These are phyloP conservation scores for Cataglyphis altisquamis DNA, from an alignment of 2,888 invertebrate genomes.

Conservation along the genomic window DNA sequence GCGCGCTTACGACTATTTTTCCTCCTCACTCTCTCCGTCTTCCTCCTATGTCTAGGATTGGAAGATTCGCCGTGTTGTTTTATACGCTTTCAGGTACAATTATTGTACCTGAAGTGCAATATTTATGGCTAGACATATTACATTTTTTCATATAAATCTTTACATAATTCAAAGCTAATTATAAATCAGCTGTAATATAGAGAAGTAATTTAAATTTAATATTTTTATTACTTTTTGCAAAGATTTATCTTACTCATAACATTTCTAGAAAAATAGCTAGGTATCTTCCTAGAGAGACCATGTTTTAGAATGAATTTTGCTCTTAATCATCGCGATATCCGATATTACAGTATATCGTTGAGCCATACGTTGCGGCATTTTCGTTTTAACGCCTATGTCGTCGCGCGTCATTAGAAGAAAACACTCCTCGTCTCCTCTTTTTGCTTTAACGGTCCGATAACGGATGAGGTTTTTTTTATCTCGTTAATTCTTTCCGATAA, in stretches of 20 bases:
- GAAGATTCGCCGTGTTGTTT: slow-evolving; percentile 22
- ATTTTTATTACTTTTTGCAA: background rate
- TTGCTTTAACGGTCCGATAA: slow-evolving; percentile 66
- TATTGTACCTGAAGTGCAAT: background rate
- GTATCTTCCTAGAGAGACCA: background rate
- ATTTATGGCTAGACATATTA: background rate
- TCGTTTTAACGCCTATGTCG: slow-evolving; percentile 33
- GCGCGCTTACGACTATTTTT: slow-evolving; percentile 68
- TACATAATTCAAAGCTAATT: background rate
- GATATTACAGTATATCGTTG: background rate
- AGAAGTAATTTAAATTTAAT: slow-evolving; percentile 8
- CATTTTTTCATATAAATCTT: background rate
- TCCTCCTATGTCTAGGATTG: background rate
- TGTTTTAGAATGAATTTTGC: background rate
- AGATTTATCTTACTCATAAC: background rate
- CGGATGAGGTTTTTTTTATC: slow-evolving; percentile 68
- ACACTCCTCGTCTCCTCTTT: slow-evolving; percentile 38
- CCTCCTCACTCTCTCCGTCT: background rate
- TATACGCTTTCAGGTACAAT: slow-evolving; percentile 13
- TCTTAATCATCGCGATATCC: slow-evolving; percentile 27
- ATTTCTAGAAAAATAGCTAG: background rate
- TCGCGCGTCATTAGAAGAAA: slow-evolving; percentile 62
- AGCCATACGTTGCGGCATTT: slow-evolving; percentile 37
- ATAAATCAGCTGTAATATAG: background rate
- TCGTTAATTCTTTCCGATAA: slow-evolving; percentile 66